Conservation (phyloP, 1,140 invertebrate genomes). For the Aphelinus atriplicis region DNA sequence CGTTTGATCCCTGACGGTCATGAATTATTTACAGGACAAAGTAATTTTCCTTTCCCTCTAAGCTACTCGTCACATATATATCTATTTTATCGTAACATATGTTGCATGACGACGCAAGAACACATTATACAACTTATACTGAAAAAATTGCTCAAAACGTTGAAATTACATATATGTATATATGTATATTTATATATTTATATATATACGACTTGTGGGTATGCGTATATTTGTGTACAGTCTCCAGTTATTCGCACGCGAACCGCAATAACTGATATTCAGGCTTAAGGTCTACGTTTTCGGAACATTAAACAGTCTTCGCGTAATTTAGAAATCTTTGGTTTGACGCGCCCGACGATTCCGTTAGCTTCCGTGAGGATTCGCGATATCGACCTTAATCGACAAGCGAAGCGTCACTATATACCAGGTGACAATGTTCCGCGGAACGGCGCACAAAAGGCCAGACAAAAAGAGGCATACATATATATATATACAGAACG, state of each 20-base stretch:
- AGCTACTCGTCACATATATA: too few species aligned
- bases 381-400: background rate
- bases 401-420: background rate
- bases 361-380: background rate
- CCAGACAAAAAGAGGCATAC: constrained; percentile 7
- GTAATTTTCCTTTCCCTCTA: background rate
- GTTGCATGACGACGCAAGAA: too few species aligned
- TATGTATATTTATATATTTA: background rate
- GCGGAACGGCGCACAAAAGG: background rate
- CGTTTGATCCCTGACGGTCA: background rate
- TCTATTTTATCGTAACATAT: too few species aligned
- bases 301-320: constrained; percentile 57
- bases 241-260: background rate
- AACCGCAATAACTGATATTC: constrained; percentile 35
- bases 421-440: background rate
- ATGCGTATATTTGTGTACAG: background rate
- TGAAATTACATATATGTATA: background rate
- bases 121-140: too few species aligned
- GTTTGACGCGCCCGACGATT: constrained; percentile 18
- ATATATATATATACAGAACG: background rate
- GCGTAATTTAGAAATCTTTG: constrained; percentile 44
- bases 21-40: constrained; percentile 17
- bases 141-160: too few species aligned
- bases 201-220: background rate
- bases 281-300: constrained; percentile 47